Evolutionary conservation across 1,140 invertebrate genomes (phyloP), one percentile per base, ranked within the genome.

Genomic region (Brachionus manjavacas): DNA sequence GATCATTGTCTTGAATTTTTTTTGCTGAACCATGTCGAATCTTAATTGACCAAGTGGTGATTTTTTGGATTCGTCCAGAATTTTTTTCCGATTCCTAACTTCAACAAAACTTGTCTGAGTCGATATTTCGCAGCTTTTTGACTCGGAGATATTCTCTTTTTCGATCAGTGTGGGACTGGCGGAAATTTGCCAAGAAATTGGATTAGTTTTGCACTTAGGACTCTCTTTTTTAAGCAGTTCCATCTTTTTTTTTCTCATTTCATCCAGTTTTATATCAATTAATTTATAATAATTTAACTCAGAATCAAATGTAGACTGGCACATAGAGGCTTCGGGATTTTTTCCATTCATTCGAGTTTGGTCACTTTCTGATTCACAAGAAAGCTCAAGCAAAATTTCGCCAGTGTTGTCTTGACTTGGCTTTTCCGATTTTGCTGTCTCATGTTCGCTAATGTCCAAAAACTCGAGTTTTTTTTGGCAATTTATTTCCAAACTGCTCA

Each of bases 1-100:
- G 79, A 81, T 81, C 79, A 81, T 64, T 3, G 35, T 41, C 31
- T 81, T 60, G 35, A 81, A 68, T 64, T 81, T 81, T 76, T 76
- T 76, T 12, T 76, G 72, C 25, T 76, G 72, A 43, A 35, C 11
- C 23, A 28, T 20, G 25, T 76, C 72, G 20, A 76, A 46, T n/a
- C 4, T 76, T 8, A 76, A 9, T 49, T 76, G 72, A 20, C 43
- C 25, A 9, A 76, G 72, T 9, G 72, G 72, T 25, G 72, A 76
- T 28, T 49, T 76, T 25, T 76, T 76, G 8, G 43, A 76, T 11
- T 49, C 43, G 3, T 46, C 43, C 0, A 7, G 7, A 28, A 49
- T 14, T 76, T 23, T 43, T 81, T 81, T 81, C n/a, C 28, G 8
- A 20, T 16, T 16, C 20, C 16, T 64, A 12, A 12, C 4, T 7